Conservation (phyloP, 2,888 invertebrate species). For the Torymus tubicola region DNA sequence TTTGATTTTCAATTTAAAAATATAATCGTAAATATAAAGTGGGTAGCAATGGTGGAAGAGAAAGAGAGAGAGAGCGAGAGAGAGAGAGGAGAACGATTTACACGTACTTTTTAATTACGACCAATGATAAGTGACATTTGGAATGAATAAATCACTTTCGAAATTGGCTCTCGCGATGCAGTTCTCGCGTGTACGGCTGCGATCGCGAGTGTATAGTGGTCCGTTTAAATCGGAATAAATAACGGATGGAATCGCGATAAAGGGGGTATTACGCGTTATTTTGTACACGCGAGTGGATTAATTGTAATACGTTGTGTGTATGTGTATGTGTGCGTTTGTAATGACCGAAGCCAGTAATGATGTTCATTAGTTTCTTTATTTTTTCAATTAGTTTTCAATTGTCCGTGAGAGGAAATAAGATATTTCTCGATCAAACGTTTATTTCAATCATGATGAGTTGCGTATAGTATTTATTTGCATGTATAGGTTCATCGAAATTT, state of each 20-base stretch:
- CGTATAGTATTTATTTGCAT: background rate
- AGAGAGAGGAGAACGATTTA: too few species aligned
- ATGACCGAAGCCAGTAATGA: constrained; percentile 3
- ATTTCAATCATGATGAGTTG: background rate
- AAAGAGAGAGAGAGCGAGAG: too few species aligned
- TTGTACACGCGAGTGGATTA: constrained; percentile 11
- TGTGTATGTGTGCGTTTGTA: background rate
- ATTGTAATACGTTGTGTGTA: constrained; percentile 14
- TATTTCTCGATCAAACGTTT: background rate
- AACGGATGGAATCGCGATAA: constrained; percentile 1
- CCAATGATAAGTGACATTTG: constrained; percentile 26
- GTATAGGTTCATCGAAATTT: background rate
- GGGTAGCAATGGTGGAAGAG: background rate
- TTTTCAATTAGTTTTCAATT: background rate
- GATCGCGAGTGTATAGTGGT: background rate
- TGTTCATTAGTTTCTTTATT: background rate
- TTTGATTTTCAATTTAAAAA: constrained; percentile 42
- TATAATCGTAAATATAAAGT: constrained; percentile 14
- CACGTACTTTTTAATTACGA: constrained; percentile 39
- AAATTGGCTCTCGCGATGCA: constrained; percentile 15
- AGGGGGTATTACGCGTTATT: constrained; percentile 7
- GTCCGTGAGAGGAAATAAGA: background rate
- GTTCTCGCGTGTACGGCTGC: background rate
- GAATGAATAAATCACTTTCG: constrained; percentile 27
- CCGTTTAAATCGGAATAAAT: constrained; percentile 32